Evolutionary conservation across 2,797 vertebrate species (phyloP).

Genomic region (Ibycter americanus): DNA sequence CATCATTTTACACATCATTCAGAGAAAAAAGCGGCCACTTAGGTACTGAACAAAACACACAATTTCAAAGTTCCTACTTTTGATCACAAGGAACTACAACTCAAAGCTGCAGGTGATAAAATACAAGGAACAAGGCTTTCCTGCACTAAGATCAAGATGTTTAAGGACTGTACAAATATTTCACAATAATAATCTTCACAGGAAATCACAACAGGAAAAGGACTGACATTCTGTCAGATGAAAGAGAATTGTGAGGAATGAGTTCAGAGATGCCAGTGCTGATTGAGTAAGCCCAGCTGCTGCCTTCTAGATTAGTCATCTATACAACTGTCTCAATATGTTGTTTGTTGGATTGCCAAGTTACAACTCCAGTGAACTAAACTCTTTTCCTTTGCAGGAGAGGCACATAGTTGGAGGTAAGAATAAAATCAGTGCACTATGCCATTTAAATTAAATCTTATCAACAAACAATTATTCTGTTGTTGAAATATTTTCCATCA

Average conservation of each 20-base stretch:
- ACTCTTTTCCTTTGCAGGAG: not conserved
- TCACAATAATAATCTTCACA: not conserved
- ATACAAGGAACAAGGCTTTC: not conserved
- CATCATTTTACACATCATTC: not conserved
- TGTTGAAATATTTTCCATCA: not conserved
- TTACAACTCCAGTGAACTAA: not conserved
- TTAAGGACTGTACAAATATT: not conserved
- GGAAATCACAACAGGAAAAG: not conserved
- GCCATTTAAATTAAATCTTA: not conserved
- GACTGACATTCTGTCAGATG: not conserved
- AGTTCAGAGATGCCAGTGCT: not conserved
- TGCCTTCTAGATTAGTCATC: conserved; percentile 14
- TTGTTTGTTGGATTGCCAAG: not conserved
- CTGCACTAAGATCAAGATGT: not conserved
- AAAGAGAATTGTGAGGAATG: not conserved
- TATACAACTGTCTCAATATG: not conserved
- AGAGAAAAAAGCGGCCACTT: not conserved
- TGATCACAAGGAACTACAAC: not conserved
- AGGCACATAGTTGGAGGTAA: not conserved
- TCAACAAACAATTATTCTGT: not conserved
- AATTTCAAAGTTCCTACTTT: not conserved
- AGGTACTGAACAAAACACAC: not conserved
- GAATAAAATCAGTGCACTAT: not conserved
- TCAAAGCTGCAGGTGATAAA: not conserved
- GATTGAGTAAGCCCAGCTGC: not conserved